phyloP scores from a whole-genome alignment of 2,797 vertebrate species.

The Varecia variegata region DNA sequence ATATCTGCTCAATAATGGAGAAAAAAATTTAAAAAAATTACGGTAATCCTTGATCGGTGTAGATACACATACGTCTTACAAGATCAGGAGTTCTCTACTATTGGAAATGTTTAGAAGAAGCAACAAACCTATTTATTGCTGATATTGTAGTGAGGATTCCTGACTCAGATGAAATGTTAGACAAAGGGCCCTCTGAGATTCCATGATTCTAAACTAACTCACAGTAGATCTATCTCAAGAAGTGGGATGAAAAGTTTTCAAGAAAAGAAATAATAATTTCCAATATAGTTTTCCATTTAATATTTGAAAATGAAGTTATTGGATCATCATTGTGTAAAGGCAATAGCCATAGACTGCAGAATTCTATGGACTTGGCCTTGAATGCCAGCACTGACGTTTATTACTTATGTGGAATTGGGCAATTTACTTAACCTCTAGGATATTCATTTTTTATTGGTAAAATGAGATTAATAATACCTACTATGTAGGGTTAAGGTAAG shows the following conservation, averaged over 20 bases:
- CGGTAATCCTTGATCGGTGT: fast-evolving
- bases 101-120: background rate
- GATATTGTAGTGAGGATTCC: background rate
- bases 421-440: background rate
- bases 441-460: background rate
- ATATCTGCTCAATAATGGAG: background rate
- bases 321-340: background rate
- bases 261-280: background rate
- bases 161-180: background rate
- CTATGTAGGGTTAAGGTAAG: background rate
- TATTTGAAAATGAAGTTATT: background rate
- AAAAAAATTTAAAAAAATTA: background rate
- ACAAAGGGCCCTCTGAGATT: background rate
- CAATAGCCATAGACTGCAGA: background rate
- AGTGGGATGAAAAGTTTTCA: background rate
- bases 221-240: background rate
- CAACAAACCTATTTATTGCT: background rate
- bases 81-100: background rate
- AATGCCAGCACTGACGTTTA: background rate
- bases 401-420: background rate
- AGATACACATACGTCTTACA: background rate
- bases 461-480: background rate
- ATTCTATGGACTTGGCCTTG: background rate
- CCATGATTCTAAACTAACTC: background rate
- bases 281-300: background rate